phyloP scores from a whole-genome alignment of 2,113 vertebrate genomes.

The Leiothrix lutea region DNA sequence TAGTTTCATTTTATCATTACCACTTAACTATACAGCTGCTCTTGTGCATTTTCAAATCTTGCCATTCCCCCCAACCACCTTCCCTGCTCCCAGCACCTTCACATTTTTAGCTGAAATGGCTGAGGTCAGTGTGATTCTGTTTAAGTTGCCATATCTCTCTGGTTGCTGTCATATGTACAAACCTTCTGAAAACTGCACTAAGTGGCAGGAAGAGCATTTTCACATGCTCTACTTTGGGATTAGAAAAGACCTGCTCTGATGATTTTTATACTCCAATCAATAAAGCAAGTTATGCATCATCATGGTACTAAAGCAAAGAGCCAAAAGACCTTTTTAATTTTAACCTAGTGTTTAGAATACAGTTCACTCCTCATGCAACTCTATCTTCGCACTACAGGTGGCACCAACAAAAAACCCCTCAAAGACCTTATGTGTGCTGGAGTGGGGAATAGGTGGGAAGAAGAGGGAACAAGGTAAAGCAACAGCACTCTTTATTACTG shows the following conservation, averaged over 20 bases:
- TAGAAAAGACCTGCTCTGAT: neutral
- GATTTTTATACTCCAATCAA: neutral
- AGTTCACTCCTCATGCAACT: neutral
- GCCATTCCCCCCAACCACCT: rapidly evolving
- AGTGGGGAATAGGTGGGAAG: rapidly evolving
- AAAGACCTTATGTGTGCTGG: rapidly evolving
- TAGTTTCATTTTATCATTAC: neutral
- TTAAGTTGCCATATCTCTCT: neutral
- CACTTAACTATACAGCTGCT: neutral
- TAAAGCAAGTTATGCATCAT: neutral
- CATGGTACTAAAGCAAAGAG: neutral
- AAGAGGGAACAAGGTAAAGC: neutral
- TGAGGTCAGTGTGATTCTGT: neutral
- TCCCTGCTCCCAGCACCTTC: neutral
- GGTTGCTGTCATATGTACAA: neutral
- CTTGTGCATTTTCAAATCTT: neutral
- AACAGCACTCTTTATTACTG: neutral
- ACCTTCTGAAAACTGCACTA: neutral
- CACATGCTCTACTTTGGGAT: neutral
- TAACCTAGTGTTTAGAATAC: neutral
- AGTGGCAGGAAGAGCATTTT: neutral
- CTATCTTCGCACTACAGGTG: neutral
- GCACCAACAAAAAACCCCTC: neutral
- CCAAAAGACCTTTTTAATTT: neutral
- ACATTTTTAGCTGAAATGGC: neutral